Evolutionary conservation across 2,888 invertebrate genomes (phyloP).

Genomic region (Zootermopsis nevadensis): DNA sequence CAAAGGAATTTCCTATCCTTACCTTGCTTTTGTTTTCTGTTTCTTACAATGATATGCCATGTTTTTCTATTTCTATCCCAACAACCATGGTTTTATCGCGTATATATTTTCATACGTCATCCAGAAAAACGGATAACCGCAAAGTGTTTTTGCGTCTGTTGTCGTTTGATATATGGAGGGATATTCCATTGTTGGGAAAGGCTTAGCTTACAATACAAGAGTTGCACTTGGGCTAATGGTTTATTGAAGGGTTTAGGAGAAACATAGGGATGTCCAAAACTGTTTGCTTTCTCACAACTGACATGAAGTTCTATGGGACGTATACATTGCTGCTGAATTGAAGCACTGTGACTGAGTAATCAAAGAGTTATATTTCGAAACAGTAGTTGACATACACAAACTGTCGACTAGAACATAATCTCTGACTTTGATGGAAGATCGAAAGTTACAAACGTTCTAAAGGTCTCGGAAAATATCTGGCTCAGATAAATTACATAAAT

Average conservation of each 20-base stretch:
- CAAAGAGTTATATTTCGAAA: too few relatives aligned
- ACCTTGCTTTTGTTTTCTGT: not conserved
- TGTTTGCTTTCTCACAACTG: too few relatives aligned
- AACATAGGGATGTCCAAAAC: too few relatives aligned
- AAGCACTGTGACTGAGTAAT: too few relatives aligned
- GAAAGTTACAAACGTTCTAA: too few relatives aligned
- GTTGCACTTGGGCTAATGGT: constrained; percentile 38
- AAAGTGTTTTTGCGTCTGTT: not conserved
- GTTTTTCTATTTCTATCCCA: not conserved
- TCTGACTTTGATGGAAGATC: too few relatives aligned
- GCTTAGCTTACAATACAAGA: not conserved
- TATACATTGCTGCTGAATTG: too few relatives aligned
- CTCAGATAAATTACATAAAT: too few relatives aligned
- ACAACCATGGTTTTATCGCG: not conserved
- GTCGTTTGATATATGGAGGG: not conserved
- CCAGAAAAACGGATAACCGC: not conserved
- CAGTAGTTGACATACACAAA: too few relatives aligned
- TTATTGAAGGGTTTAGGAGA: constrained; percentile 40
- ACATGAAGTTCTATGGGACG: too few relatives aligned
- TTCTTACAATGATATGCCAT: not conserved
- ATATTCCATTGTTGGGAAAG: not conserved
- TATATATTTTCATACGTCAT: constrained; percentile 6
- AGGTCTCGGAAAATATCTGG: too few relatives aligned
- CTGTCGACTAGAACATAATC: too few relatives aligned
- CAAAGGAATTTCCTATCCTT: not conserved